Evolutionary conservation across 2,797 vertebrate species (phyloP), one percentile per base, ranked within the genome.

Genomic region (Semaprochilodus insignis): DNA sequence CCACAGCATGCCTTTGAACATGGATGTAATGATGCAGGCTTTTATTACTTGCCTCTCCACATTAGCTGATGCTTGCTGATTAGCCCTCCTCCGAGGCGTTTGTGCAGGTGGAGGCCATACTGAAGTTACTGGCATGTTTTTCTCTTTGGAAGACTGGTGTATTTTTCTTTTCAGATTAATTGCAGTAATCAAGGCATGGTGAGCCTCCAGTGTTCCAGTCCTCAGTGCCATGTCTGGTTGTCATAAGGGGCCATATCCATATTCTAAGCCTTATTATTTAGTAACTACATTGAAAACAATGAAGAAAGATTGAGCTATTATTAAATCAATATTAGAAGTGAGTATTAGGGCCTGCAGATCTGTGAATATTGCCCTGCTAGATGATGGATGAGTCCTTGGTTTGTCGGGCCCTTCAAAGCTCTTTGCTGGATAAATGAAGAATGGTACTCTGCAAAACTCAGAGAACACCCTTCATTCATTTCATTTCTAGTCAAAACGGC

Each of bases 81-180:
- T 84, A 71, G 71, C 60, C 25, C 59, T 60, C 34, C 54, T 82
- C 54, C 63, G 55, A 84, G 23, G 7, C 63, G 80, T 62, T 23
- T 63, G 73, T 48, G 13, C 36, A 69, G 36, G 48, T 69, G 72
- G 34, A 19, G 36, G 17, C 52, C 17, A 51, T 14, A 44, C 1
- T 65, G 70, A 65, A 2, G 6, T 40, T 31, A 19, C 15, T 31
- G 11, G 60, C 31, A 55, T 48, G 65, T 74, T 36, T 74, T 1
- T 7, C 0, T 25, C 1, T 16, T 66, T 36, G 11, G 4, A 16
- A 48, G 21, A 19, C 63, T 10, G 44, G 44, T 10, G 1, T 48
- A 48, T 48, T 48, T 48, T 48, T 48, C 44, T 48, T 48, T 48
- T 48, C 8, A 48, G 44, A 48, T 48, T 48, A 48, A 48, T 48